Evolutionary conservation across 2,888 invertebrate species (phyloP).

Genomic region (Arrhopalites spinosus): DNA sequence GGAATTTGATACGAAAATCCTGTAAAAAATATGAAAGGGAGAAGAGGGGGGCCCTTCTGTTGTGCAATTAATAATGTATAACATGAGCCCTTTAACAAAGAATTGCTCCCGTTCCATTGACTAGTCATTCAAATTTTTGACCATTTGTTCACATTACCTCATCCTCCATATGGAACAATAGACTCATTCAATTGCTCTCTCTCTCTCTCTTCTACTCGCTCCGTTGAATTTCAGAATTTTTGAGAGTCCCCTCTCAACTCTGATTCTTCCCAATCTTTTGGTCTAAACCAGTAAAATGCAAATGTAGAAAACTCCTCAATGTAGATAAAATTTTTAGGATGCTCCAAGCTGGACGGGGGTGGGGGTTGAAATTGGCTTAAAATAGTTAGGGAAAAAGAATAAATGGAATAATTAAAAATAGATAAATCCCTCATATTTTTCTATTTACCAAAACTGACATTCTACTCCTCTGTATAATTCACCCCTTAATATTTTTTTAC

Average conservation of each 20-base stretch:
- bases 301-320: neutral
- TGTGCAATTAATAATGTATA: constrained; percentile 31
- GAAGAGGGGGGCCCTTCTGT: constrained; percentile 6
- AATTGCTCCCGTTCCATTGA: neutral
- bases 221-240: neutral
- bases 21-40: neutral
- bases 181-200: constrained; percentile 13
- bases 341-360: neutral
- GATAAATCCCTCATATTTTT: constrained; percentile 25
- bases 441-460: neutral
- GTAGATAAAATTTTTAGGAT: neutral
- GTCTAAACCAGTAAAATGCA: neutral
- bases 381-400: neutral
- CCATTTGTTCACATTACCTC: constrained; percentile 28
- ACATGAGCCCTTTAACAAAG: constrained; percentile 6
- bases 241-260: too few relatives aligned
- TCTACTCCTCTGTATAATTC: too few relatives aligned
- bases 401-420: constrained; percentile 14
- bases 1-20: too few relatives aligned
- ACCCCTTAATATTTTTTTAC: too few relatives aligned
- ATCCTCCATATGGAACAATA: neutral
- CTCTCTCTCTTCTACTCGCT: neutral
- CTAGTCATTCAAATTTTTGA: neutral
- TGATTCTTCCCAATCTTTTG: too few relatives aligned
- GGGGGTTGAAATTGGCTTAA: neutral